Percentiles rank a stretch among this genome's conserved stretches.
phyloP scores from a whole-genome alignment of 2,113 vertebrate species.

The Alaudala cheleensis region DNA sequence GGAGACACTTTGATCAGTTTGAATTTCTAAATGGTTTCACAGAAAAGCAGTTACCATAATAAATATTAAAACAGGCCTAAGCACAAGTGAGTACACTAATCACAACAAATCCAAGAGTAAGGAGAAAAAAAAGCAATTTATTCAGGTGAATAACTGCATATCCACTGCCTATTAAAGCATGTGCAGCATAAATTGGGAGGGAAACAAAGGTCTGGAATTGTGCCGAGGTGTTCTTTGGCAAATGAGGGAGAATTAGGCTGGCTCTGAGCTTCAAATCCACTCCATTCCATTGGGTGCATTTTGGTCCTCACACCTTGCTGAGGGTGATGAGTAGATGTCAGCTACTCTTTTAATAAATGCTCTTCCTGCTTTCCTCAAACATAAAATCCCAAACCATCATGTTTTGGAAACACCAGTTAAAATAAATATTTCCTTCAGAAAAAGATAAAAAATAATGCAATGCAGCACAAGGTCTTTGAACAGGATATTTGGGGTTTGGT shows the following conservation, averaged over 20 bases:
- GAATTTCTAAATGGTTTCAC: not conserved
- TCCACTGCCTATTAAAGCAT: not conserved
- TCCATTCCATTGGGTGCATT: not conserved
- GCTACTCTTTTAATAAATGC: not conserved
- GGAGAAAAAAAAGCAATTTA: not conserved
- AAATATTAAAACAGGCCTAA: not conserved
- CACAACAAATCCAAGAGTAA: not conserved
- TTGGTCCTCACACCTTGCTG: not conserved
- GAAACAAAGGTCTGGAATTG: slow-evolving; percentile 31
- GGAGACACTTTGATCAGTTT: not conserved
- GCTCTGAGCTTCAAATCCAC: not conserved
- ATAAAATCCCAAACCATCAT: not conserved
- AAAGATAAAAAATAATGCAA: not conserved
- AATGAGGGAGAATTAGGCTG: not conserved
- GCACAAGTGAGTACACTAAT: not conserved
- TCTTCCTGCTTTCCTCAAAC: not conserved
- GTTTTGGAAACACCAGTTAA: not conserved
- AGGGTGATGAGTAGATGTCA: not conserved
- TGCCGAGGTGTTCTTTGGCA: not conserved
- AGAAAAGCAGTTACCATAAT: not conserved
- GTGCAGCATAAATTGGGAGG: not conserved
- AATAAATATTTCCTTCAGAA: not conserved
- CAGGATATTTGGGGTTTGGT: not conserved
- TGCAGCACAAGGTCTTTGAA: not conserved
- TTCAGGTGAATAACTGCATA: not conserved